phyloP scores from a whole-genome alignment of 2,797 vertebrate species.

The Oryzias sinensis region DNA sequence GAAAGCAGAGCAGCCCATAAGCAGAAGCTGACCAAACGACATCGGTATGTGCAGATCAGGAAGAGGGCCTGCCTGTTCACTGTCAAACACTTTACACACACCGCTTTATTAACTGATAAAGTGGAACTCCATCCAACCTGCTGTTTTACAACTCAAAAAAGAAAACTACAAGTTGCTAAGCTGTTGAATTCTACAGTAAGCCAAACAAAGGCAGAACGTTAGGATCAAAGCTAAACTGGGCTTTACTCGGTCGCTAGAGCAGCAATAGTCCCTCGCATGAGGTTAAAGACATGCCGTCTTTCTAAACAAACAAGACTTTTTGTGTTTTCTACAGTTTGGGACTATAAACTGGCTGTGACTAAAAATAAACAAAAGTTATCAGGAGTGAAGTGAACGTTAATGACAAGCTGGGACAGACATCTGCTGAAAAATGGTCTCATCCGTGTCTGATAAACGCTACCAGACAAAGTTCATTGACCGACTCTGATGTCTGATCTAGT shows the following conservation, averaged over 20 bases:
- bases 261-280: constrained; percentile 21
- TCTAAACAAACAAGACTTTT: constrained; percentile 43
- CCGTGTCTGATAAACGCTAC: too few relatives aligned
- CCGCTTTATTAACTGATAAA: constrained; percentile 42
- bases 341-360: constrained; percentile 53
- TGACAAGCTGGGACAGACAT: constrained; percentile 36
- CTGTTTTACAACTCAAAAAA: constrained; percentile 27
- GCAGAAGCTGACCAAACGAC: constrained; percentile 43
- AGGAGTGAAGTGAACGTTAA: constrained; percentile 29
- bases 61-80: constrained; percentile 40
- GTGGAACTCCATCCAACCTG: neutral
- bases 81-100: constrained; percentile 40
- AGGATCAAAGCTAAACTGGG: constrained; percentile 30
- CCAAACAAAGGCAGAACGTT: constrained; percentile 11
- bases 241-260: constrained; percentile 32
- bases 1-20: constrained; percentile 39
- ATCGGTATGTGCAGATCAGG: constrained; percentile 46
- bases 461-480: too few relatives aligned
- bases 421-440: constrained; percentile 2
- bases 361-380: constrained; percentile 47
- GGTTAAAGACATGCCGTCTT: constrained; percentile 27
- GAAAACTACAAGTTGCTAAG: constrained; percentile 14
- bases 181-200: constrained; percentile 34
- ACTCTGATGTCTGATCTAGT: too few relatives aligned
- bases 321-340: constrained; percentile 36